Evolutionary conservation across 2,113 vertebrate species (phyloP), one percentile per base, ranked within the genome.

Genomic region (Tychaedon coryphoeus): DNA sequence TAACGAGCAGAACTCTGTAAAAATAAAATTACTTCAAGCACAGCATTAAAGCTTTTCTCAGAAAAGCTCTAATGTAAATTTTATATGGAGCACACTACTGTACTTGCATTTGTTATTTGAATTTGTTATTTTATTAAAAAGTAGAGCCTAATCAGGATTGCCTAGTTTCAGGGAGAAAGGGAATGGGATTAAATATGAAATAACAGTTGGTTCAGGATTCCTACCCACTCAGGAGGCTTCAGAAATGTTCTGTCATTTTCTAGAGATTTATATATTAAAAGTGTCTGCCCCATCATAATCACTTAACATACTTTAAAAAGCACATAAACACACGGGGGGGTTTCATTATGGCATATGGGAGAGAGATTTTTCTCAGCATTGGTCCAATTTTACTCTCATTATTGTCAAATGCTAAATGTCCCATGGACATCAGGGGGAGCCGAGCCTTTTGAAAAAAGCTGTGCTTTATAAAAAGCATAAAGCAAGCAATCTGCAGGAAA

Each of bases 21-120:
- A 95, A 97, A 94, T 92, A 92, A 97, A 95, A 94, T 95, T 14
- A 89, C 81, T 97, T 96, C 93, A 91, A 96, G 95, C 88, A 81
- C 56, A 94, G 62, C 66, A 91, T 86, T 97, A 95, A 94, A 96
- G 43, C 43, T 88, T 92, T 77, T 69, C 82, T 94, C 34, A 61
- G 88, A 83, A 97, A 95, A 96, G 71, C 91, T 95, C 78, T 93
- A 90, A 94, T 93, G 91, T 83, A 92, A 96, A 94, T 97, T 96
- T 95, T 92, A 93, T 84, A 80, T 53, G 69, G 43, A 93, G 45
- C 33, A 19, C 56, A 79, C 42, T 83, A 56, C 85, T 83, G 60
- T 90, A 91, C 3, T 19, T 82, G 80, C 79, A 58, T 92, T 89
- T 91, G 75, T 83, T 93, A 95, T 95, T 95, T 95, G 92, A 76